Conservation (phyloP, 2,113 vertebrate species). For the Nothoprocta pentlandii region DNA sequence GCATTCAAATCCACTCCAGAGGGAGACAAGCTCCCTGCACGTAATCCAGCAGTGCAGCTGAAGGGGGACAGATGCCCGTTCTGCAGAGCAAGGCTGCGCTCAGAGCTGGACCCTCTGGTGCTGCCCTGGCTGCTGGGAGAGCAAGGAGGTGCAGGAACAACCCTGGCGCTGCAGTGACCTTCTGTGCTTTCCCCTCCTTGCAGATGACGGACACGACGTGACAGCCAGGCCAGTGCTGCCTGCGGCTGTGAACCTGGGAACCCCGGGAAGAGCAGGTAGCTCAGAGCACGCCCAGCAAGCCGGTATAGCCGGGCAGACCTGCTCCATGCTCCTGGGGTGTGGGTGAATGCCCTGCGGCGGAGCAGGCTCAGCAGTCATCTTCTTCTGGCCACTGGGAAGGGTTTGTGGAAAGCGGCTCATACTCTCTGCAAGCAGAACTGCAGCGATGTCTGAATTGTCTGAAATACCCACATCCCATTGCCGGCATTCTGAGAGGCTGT, state of each 20-base stretch:
- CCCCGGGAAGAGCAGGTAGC: constrained; percentile 11
- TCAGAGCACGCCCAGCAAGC: constrained; percentile 28
- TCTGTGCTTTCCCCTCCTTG: fast-evolving
- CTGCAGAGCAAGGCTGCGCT: neutral
- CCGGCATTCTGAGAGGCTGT: neutral
- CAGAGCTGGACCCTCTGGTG: neutral
- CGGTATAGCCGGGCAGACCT: constrained; percentile 57
- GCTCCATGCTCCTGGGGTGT: neutral
- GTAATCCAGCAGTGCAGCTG: neutral
- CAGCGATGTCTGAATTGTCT: neutral
- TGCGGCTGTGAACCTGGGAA: neutral
- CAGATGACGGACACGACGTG: neutral
- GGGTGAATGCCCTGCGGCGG: neutral
- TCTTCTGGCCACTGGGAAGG: neutral
- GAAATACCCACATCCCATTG: fast-evolving
- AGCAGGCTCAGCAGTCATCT: neutral
- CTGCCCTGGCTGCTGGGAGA: neutral
- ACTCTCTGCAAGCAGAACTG: neutral
- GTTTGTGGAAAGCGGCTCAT: neutral
- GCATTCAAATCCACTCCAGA: neutral
- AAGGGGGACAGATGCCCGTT: neutral
- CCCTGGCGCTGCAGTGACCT: neutral
- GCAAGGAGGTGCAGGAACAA: neutral
- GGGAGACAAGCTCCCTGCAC: neutral
- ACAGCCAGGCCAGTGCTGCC: neutral